Percentiles rank a stretch among this genome's conserved stretches.
These are phyloP conservation scores for Zapornia atra DNA, from an alignment of 2,113 vertebrate genomes.

Conservation along the genomic window DNA sequence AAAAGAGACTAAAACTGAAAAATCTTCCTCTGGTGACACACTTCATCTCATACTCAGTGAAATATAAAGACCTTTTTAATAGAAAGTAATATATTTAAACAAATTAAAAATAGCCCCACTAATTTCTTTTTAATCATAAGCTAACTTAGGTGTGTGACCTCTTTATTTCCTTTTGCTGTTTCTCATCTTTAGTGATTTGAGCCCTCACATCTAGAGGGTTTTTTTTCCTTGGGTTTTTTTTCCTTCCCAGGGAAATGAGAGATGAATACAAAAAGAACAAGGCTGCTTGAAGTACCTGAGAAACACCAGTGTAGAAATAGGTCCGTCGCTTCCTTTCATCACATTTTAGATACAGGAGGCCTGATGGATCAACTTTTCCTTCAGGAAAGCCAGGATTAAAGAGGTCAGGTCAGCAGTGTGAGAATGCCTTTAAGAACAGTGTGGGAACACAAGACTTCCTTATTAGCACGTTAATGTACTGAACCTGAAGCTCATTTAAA, in stretches of 20 bases:
- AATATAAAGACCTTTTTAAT: constrained; percentile 53
- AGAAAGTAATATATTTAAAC: constrained; percentile 64
- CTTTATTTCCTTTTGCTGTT: constrained; percentile 53
- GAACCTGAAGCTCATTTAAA: constrained; percentile 37
- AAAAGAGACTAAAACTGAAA: constrained; percentile 12
- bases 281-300: not conserved
- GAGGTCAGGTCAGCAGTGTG: constrained; percentile 45
- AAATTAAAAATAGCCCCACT: constrained; percentile 67
- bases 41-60: constrained; percentile 52
- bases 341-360: constrained; percentile 5
- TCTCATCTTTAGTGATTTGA: constrained; percentile 36
- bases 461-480: constrained; percentile 20
- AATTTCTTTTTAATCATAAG: constrained; percentile 72
- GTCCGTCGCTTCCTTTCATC: not conserved
- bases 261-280: not conserved
- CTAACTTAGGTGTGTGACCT: constrained; percentile 57
- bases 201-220: not conserved
- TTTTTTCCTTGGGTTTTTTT: not conserved
- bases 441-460: constrained; percentile 32
- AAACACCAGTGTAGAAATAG: not conserved
- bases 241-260: constrained; percentile 33
- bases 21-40: constrained; percentile 51
- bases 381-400: constrained; percentile 64
- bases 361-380: constrained; percentile 37
- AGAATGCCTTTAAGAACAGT: constrained; percentile 14